These are phyloP conservation scores for Latrodectus geometricus DNA, from an alignment of 1,140 invertebrate genomes.

Conservation along the genomic window DNA sequence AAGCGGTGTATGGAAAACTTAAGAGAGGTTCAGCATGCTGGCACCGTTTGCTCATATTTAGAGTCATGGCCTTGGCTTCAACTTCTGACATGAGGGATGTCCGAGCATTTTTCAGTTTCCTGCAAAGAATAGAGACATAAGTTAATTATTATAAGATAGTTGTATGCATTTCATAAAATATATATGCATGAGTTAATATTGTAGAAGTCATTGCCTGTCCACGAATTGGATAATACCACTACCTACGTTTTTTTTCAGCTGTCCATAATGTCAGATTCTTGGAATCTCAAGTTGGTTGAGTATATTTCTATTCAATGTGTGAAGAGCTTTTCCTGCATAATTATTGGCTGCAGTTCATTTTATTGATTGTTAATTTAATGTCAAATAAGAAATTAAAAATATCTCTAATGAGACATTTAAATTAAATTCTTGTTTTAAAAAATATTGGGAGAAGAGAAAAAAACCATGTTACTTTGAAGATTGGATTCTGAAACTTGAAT, in stretches of 20 bases:
- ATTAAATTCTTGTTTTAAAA: not conserved
- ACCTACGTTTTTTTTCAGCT: too few species aligned
- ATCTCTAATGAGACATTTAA: too few species aligned
- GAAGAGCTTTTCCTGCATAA: not conserved
- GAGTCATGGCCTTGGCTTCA: constrained; percentile 21
- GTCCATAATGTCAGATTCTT: not conserved
- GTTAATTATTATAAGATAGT: not conserved
- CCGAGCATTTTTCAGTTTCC: constrained; percentile 6
- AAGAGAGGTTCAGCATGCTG: constrained; percentile 35
- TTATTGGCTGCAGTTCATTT: not conserved
- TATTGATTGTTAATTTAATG: not conserved
- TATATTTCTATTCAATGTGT: too few species aligned
- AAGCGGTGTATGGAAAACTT: constrained; percentile 13
- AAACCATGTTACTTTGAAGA: not conserved
- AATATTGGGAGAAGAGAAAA: not conserved
- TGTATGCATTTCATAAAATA: not conserved
- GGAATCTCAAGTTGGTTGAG: not conserved
- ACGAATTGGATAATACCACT: too few species aligned
- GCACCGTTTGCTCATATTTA: constrained; percentile 23
- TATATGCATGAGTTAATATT: not conserved
- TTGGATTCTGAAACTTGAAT: not conserved
- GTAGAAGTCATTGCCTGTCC: not conserved
- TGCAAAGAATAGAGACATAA: not conserved
- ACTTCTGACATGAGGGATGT: constrained; percentile 40
- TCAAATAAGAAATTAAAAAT: not conserved